Evolutionary conservation across 1,140 invertebrate genomes (phyloP).

Genomic region (Andricus grossulariae): DNA sequence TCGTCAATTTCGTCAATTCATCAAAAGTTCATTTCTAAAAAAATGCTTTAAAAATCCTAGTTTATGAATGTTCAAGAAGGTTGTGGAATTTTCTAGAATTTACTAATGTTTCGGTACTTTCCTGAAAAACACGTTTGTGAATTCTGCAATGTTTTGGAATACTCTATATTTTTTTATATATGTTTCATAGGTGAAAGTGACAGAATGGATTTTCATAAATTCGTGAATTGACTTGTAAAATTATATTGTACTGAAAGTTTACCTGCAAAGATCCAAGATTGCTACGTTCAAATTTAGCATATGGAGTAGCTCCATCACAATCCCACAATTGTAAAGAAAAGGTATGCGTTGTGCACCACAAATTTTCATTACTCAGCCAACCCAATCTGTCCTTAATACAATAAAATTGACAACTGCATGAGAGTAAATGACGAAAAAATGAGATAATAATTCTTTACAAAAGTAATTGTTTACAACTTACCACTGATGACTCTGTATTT

Average conservation of each 20-base stretch:
- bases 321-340: constrained; percentile 85
- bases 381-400: constrained; percentile 68
- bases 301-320: constrained; percentile 78
- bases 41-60: too few species aligned
- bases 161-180: neutral
- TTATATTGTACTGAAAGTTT: constrained; percentile 39
- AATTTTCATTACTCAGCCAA: constrained; percentile 72
- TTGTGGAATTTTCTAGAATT: too few species aligned
- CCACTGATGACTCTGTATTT: constrained; percentile 90
- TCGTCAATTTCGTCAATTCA: too few species aligned
- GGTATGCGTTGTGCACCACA: constrained; percentile 83
- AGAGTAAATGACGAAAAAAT: constrained; percentile 36
- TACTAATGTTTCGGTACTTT: too few species aligned
- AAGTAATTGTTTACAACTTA: constrained; percentile 64
- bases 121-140: neutral
- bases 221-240: constrained; percentile 9
- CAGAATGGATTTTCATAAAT: neutral
- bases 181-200: neutral
- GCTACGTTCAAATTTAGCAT: constrained; percentile 77
- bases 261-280: constrained; percentile 59
- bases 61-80: too few species aligned
- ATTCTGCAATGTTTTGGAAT: neutral
- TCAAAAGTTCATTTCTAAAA: too few species aligned
- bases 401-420: constrained; percentile 40
- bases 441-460: constrained; percentile 20